Conservation (phyloP, 2,888 invertebrate genomes). For the Cantharis rustica region DNA sequence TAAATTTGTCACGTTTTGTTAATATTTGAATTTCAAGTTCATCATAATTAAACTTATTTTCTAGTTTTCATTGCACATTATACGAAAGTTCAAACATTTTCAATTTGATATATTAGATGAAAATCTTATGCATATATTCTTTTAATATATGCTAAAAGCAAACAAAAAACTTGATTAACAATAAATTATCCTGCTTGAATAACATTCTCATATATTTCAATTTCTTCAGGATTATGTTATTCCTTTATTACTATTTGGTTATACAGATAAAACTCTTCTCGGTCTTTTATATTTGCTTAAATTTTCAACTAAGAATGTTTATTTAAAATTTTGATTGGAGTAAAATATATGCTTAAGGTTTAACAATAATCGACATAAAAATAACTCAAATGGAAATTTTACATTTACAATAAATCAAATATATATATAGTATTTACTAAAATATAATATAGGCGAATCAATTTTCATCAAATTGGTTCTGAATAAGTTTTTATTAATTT, state of each 20-base stretch:
- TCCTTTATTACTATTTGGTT: background rate
- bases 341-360: background rate
- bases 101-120: background rate
- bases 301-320: background rate
- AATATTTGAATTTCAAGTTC: background rate
- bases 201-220: background rate
- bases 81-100: background rate
- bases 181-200: background rate
- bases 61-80: background rate
- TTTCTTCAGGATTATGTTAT: background rate
- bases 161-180: background rate
- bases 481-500: background rate
- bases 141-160: background rate
- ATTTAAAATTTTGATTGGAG: background rate
- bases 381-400: background rate
- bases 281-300: background rate
- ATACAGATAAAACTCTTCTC: background rate
- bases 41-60: background rate
- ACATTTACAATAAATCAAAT: background rate
- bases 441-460: background rate
- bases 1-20: too few species aligned
- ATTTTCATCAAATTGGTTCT: background rate
- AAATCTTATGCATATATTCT: background rate
- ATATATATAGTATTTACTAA: background rate
- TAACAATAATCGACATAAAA: background rate